Evolutionary conservation across 2,113 vertebrate genomes (phyloP).

Genomic region (Ornithorhynchus anatinus): DNA sequence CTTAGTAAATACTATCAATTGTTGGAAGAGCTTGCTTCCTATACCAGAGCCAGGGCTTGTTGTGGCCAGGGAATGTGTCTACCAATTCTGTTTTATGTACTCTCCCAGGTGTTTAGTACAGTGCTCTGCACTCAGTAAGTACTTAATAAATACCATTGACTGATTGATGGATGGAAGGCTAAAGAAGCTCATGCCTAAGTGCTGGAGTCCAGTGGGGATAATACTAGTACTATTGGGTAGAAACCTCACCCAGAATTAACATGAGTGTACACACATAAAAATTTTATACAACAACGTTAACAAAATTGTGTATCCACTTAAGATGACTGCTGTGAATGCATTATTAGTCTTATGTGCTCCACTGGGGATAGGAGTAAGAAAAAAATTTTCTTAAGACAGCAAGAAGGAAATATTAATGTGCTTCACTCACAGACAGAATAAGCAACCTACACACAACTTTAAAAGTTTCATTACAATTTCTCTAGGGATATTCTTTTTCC

Average conservation of each 20-base stretch:
- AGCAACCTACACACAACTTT: neutral
- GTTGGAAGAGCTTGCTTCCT: too few species aligned
- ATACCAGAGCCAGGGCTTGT: too few species aligned
- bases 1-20: too few species aligned
- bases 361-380: too few species aligned
- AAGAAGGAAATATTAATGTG: neutral
- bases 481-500: neutral
- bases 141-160: too few species aligned
- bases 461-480: neutral
- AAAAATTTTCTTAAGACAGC: neutral
- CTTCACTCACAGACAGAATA: neutral
- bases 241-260: neutral
- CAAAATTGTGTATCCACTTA: neutral
- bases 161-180: neutral
- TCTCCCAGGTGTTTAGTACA: too few species aligned
- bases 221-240: neutral
- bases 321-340: neutral
- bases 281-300: neutral
- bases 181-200: too few species aligned
- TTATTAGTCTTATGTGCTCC: neutral
- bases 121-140: too few species aligned
- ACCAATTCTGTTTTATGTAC: too few species aligned
- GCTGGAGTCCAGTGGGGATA: too few species aligned
- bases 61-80: too few species aligned
- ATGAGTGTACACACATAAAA: neutral